A percentile compares a stretch with the other conserved stretches of the same genome.
Conservation (phyloP, 2,888 invertebrate genomes). For the Andrena minutula region DNA sequence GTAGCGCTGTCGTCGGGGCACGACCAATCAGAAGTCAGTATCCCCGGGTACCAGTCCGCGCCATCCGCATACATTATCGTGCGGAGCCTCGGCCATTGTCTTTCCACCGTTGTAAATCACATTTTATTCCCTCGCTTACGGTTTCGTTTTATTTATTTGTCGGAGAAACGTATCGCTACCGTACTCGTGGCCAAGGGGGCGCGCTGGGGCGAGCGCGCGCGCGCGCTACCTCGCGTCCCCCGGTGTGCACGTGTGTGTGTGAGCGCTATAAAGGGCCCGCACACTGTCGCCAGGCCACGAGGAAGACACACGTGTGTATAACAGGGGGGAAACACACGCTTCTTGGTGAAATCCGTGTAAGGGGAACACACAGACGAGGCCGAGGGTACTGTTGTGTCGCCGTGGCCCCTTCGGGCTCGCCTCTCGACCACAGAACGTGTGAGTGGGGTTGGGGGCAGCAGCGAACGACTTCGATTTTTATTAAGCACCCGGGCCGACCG, state of each 20-base stretch:
- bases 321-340: constrained; percentile 61
- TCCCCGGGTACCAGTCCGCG: constrained; percentile 83
- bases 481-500: constrained; percentile 71
- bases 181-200: constrained; percentile 78
- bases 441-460: constrained; percentile 58
- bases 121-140: constrained; percentile 85
- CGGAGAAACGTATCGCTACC: constrained; percentile 84
- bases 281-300: background rate
- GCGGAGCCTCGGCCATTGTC: constrained; percentile 84
- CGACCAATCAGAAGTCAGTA: constrained; percentile 84
- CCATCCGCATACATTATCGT: constrained; percentile 85
- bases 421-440: constrained; percentile 68
- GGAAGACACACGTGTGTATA: constrained; percentile 63
- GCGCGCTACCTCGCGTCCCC: constrained; percentile 23
- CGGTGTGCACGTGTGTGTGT: background rate
- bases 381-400: constrained; percentile 22
- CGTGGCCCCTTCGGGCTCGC: background rate
- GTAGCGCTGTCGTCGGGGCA: constrained; percentile 83
- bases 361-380: constrained; percentile 37
- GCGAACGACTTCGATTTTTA: constrained; percentile 75
- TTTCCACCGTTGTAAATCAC: constrained; percentile 85
- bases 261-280: constrained; percentile 1
- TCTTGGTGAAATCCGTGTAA: constrained; percentile 48
- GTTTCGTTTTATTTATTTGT: constrained; percentile 84
- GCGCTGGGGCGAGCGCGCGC: constrained; percentile 48